Evolutionary conservation across 1,140 invertebrate species (phyloP).

Genomic region (Luehdorfia chinensis): DNA sequence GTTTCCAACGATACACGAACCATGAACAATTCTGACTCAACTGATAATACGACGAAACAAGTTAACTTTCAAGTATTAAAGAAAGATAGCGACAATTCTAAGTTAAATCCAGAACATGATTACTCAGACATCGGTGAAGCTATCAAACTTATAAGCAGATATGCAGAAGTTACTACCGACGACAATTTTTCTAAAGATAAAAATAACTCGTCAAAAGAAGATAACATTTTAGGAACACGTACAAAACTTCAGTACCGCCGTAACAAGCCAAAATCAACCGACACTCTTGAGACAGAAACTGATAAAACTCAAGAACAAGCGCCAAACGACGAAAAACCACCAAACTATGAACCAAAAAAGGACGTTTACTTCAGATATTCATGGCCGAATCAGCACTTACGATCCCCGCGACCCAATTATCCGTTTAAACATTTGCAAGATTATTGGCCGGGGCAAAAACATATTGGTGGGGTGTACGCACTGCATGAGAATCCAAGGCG

Average conservation of each 20-base stretch:
- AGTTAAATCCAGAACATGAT: constrained; percentile 67
- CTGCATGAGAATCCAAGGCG: constrained; percentile 57
- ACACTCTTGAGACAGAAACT: constrained; percentile 24
- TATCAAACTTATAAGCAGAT: constrained; percentile 69
- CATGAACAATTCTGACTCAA: constrained; percentile 17
- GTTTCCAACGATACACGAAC: constrained; percentile 17
- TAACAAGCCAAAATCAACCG: constrained; percentile 45
- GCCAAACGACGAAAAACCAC: constrained; percentile 21
- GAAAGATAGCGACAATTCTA: constrained; percentile 43
- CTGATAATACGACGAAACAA: constrained; percentile 14
- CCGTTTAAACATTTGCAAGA: constrained; percentile 66
- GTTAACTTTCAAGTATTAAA: constrained; percentile 30
- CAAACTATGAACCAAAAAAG: constrained; percentile 30
- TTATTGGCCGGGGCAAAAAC: constrained; percentile 63
- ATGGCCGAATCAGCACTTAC: constrained; percentile 44
- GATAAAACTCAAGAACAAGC: constrained; percentile 9
- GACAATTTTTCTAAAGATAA: constrained; percentile 63
- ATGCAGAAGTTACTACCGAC: constrained; percentile 68
- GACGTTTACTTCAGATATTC: constrained; percentile 56
- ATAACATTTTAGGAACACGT: constrained; percentile 59
- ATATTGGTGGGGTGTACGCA: constrained; percentile 54
- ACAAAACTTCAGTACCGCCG: constrained; percentile 64
- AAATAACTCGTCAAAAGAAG: constrained; percentile 47
- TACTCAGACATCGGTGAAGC: constrained; percentile 73
- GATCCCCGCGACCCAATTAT: constrained; percentile 51